phyloP scores from a whole-genome alignment of 1,140 invertebrate genomes.

The Caenorhabditis elegans region DNA sequence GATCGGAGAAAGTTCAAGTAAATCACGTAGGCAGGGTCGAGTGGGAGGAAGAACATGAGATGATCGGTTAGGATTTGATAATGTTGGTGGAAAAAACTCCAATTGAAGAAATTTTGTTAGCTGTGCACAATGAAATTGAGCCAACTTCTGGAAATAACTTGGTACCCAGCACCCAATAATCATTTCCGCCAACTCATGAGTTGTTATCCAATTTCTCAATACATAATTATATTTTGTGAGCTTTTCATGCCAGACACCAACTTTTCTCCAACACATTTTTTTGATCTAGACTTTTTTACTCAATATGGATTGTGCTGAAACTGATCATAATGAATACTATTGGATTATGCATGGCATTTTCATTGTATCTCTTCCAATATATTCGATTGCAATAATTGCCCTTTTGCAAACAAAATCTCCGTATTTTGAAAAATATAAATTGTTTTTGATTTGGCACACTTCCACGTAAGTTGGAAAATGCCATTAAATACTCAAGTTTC shows the following conservation, averaged over 20 bases:
- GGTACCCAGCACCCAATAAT: not conserved
- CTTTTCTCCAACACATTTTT: too few relatives aligned
- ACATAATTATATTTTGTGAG: not conserved
- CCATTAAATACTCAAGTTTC: not conserved
- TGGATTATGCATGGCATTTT: not conserved
- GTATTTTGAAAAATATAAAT: not conserved
- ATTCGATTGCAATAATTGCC: not conserved
- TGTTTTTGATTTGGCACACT: not conserved
- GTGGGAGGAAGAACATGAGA: not conserved
- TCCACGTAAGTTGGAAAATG: not conserved
- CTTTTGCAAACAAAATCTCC: not conserved
- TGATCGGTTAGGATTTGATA: too few relatives aligned
- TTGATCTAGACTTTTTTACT: not conserved
- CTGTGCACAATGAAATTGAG: too few relatives aligned
- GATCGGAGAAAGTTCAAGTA: conserved; percentile 5
- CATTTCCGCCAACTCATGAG: not conserved
- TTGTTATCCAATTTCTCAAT: not conserved
- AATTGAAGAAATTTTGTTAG: too few relatives aligned
- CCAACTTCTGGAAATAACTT: too few relatives aligned
- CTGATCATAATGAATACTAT: not conserved
- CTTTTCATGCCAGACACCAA: not conserved
- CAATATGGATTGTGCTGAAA: not conserved
- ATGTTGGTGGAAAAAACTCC: too few relatives aligned
- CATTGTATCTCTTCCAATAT: not conserved
- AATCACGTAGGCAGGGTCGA: not conserved